phyloP scores from a whole-genome alignment of 2,888 invertebrate genomes.

The Tryphoninae sp. region DNA sequence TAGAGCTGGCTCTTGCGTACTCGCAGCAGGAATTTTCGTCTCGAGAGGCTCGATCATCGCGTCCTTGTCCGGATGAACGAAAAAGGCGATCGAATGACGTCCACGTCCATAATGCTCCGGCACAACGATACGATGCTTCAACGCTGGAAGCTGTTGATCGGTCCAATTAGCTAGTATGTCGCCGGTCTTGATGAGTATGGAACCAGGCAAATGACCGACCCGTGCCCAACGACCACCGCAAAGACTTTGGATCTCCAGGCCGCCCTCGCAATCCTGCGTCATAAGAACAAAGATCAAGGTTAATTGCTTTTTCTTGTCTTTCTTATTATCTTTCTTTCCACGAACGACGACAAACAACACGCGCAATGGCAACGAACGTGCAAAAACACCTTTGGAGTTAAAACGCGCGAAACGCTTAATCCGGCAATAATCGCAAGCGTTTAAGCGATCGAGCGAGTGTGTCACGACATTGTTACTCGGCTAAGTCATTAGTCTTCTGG shows the following conservation, averaged over 20 bases:
- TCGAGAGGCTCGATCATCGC: conserved; percentile 83
- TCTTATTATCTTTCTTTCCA: neutral
- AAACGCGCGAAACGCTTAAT: conserved; percentile 39
- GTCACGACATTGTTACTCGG: conserved; percentile 41
- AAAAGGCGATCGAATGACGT: conserved; percentile 90
- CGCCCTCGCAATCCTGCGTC: conserved; percentile 88
- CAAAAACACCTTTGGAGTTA: conserved; percentile 21
- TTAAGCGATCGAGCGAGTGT: conserved; percentile 48
- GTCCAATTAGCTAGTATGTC: conserved; percentile 90
- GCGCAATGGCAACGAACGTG: neutral
- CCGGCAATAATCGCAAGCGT: conserved; percentile 49
- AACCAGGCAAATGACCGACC: conserved; percentile 89
- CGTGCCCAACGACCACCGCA: conserved; percentile 87
- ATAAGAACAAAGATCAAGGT: conserved; percentile 8
- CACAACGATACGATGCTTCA: conserved; percentile 88
- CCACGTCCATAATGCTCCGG: conserved; percentile 86
- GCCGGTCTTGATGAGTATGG: conserved; percentile 89
- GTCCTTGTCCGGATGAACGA: conserved; percentile 88
- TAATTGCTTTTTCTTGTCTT: conserved; percentile 9
- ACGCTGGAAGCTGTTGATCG: conserved; percentile 86
- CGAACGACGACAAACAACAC: neutral
- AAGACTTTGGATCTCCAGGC: conserved; percentile 87
- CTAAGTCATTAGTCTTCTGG: conserved; percentile 42
- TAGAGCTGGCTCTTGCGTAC: conserved; percentile 76
- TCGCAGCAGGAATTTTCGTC: conserved; percentile 77